These are phyloP conservation scores for Onychorhynchus coronatus DNA, from an alignment of 2,113 vertebrate species.

Conservation along the genomic window DNA sequence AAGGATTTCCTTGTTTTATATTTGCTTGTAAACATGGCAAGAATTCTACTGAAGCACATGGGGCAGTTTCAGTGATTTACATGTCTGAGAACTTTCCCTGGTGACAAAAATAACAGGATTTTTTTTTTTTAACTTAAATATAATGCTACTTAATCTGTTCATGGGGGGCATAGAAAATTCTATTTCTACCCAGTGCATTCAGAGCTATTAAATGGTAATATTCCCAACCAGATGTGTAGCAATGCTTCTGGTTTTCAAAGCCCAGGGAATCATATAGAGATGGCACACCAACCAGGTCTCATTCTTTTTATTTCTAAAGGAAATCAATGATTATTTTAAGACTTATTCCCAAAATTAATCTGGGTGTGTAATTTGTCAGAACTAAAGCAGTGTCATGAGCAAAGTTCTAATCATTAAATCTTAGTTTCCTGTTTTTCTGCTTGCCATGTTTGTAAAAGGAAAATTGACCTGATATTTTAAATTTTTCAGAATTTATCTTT, in stretches of 20 bases:
- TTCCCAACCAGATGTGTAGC: not conserved
- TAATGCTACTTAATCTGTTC: not conserved
- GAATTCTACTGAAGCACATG: not conserved
- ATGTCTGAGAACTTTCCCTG: not conserved
- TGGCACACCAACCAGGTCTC: not conserved
- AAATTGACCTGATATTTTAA: not conserved
- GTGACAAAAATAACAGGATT: not conserved
- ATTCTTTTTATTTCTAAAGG: not conserved
- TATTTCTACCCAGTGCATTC: not conserved
- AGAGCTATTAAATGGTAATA: not conserved
- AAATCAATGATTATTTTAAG: not conserved
- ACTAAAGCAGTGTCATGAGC: not conserved
- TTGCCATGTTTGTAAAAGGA: not conserved
- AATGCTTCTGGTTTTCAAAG: not conserved
- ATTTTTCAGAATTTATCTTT: not conserved
- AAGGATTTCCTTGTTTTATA: slow-evolving; percentile 32
- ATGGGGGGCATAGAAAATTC: not conserved
- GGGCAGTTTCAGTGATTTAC: not conserved
- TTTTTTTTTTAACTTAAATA: not conserved
- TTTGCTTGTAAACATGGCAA: not conserved
- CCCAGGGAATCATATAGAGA: not conserved
- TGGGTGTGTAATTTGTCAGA: not conserved
- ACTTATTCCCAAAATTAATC: not conserved
- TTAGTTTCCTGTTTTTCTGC: not conserved
- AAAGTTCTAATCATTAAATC: not conserved